Conservation (phyloP, 2,797 vertebrate genomes). For the Catamblyrhynchus diadema region DNA sequence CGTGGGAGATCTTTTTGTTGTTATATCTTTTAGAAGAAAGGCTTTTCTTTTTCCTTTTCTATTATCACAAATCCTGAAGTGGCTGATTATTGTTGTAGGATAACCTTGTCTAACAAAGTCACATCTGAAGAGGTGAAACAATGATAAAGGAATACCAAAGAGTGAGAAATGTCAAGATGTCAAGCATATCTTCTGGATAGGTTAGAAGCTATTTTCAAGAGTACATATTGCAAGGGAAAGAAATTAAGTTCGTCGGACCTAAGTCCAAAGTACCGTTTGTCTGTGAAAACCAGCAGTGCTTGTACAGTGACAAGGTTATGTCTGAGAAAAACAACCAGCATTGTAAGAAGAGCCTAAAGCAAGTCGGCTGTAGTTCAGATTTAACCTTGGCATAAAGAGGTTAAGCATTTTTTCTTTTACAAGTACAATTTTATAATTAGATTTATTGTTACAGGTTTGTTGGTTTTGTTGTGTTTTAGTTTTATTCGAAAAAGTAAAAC, state of each 20-base stretch:
- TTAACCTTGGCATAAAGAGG: not conserved
- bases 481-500: not conserved
- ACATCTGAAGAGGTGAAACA: not conserved
- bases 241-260: not conserved
- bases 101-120: not conserved
- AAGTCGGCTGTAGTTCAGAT: not conserved
- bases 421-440: not conserved
- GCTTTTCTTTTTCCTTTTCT: not conserved
- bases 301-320: rapidly evolving
- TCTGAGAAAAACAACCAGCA: not conserved
- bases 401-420: not conserved
- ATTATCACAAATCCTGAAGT: not conserved
- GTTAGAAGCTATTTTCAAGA: not conserved
- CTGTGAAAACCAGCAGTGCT: not conserved
- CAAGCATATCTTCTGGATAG: not conserved
- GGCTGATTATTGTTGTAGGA: not conserved
- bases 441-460: not conserved
- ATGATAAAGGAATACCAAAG: not conserved
- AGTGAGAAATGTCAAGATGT: not conserved
- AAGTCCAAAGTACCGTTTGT: not conserved
- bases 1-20: not conserved
- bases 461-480: rapidly evolving
- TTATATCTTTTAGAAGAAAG: not conserved
- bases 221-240: not conserved
- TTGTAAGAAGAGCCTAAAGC: not conserved